Conservation (phyloP, 1,140 invertebrate species). For the Macrotrachela quadricornifera region DNA sequence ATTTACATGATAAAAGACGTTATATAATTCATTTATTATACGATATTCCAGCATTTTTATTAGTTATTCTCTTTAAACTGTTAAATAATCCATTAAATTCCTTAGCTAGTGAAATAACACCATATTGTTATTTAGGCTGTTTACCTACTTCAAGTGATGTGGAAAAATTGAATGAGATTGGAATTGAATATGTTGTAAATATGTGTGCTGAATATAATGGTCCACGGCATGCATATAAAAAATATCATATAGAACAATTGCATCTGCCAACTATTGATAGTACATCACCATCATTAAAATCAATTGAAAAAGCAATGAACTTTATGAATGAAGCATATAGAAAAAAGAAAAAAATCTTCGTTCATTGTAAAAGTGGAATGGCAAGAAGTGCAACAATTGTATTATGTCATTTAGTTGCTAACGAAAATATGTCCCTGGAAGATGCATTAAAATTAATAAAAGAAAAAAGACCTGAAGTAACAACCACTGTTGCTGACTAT, state of each 20-base stretch:
- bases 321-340: not conserved
- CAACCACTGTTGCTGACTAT: not conserved
- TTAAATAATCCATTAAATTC: no score
- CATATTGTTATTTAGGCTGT: no score
- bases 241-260: not conserved
- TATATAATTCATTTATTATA: no score
- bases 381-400: not conserved
- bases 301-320: not conserved
- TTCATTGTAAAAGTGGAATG: not conserved
- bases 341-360: not conserved
- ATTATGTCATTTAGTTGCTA: not conserved
- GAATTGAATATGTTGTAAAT: not conserved
- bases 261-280: not conserved
- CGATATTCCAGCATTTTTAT: no score
- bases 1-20: no score
- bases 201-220: not conserved
- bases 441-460: not conserved
- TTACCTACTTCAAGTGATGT: no score
- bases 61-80: no score
- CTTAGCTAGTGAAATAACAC: no score
- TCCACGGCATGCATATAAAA: not conserved
- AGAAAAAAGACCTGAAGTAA: not conserved
- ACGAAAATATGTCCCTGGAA: not conserved
- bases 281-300: not conserved
- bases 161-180: no score